phyloP scores from a whole-genome alignment of 2,888 invertebrate species.

The Zele albiditarsus region DNA sequence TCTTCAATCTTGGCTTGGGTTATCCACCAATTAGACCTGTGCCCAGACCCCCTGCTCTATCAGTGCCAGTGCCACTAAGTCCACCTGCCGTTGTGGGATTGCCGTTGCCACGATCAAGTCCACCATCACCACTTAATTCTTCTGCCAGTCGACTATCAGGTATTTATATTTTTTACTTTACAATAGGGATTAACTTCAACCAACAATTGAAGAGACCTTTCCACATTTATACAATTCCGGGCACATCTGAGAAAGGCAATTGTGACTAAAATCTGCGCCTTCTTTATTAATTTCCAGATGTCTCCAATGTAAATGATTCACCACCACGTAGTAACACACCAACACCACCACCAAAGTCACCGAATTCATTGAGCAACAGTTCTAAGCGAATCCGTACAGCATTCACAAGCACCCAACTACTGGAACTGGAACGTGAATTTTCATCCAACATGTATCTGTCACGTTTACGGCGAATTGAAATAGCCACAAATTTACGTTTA shows the following conservation, averaged over 20 bases:
- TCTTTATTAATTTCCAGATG: constrained; percentile 57
- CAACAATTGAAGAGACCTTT: neutral
- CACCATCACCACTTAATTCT: constrained; percentile 62
- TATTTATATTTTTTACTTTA: constrained; percentile 45
- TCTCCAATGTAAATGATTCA: constrained; percentile 71
- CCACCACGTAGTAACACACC: constrained; percentile 71
- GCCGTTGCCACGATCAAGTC: constrained; percentile 60
- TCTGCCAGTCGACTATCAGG: constrained; percentile 61
- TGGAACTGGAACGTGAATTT: constrained; percentile 88
- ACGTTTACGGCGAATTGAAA: constrained; percentile 90
- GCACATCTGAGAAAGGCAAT: neutral
- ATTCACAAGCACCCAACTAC: constrained; percentile 90
- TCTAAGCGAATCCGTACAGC: constrained; percentile 94
- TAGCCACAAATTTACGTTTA: constrained; percentile 89
- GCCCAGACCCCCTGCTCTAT: constrained; percentile 61
- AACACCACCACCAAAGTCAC: constrained; percentile 74
- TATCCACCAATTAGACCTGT: constrained; percentile 68
- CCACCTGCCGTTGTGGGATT: constrained; percentile 56
- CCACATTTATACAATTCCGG: neutral
- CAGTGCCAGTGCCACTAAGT: constrained; percentile 57
- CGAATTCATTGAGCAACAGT: constrained; percentile 74
- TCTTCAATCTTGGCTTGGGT: constrained; percentile 68
- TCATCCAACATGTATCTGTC: constrained; percentile 93
- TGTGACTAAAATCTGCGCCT: neutral
- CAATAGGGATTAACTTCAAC: neutral